Base-by-base conservation (phyloP, 2,113 vertebrate species). In the Cyanistes caeruleus region DNA sequence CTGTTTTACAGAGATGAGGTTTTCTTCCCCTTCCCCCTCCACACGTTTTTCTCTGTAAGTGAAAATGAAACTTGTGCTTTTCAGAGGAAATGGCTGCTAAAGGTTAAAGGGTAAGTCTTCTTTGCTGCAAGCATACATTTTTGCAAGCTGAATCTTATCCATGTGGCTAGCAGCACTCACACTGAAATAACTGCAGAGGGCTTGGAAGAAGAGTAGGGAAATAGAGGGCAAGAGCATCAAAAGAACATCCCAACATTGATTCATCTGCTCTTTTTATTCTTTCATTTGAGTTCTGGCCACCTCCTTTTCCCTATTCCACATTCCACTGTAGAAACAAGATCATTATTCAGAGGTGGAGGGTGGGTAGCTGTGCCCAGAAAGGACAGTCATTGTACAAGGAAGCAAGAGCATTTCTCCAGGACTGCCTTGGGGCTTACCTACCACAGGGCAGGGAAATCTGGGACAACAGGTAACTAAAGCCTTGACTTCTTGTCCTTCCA, bases 31-130 rank as follows among this genome's bases (percentile, higher is more conserved):
- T 94, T 92, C 88, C 92, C 92, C 86, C 92, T 96, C 75, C 70
- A 63, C 86, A 72, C 3, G 3, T 91, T 97, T 97, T 97, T 95
- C 91, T 94, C 89, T 92, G 84, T 97, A 95, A 97, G 90, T 10
- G 79, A 89, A 96, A 97, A 97, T 93, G 95, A 97, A 97, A 96
- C 89, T 84, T 81, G 37, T 93, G 94, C 80, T 97, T 96, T 97
- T 89, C 96, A 97, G 96, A 98, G 95, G 94, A 97, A 97, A 96
- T 93, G 84, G 89, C 98, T 96, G 78, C 91, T 96, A 95, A 97
- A 97, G 97, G 97, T 97, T 93, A 96, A 75, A 60, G 81, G 87
- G 93, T 87, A 87, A 93, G 77, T 94, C 96, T 97, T 96, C 96
- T 93, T 97, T 91, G 88, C 94, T 92, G 89, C 46, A 74, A 94